Evolutionary conservation across 2,888 invertebrate genomes (phyloP), one percentile per base, ranked within the genome.

Genomic region (Colletes collaris): DNA sequence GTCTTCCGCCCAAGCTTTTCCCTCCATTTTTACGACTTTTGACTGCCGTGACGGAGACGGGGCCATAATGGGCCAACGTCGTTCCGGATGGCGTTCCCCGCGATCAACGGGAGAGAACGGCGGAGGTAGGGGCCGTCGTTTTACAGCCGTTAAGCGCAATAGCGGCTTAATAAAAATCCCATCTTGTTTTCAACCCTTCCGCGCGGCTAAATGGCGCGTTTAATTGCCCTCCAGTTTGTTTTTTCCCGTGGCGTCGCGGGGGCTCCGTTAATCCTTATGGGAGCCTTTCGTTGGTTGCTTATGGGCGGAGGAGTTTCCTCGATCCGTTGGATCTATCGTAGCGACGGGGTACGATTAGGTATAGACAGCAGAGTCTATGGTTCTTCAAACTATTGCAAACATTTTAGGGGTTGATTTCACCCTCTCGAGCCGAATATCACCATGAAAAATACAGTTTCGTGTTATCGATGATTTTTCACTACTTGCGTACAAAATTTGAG

Each of bases 91-190:
- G 75, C 58, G 63, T 76, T 81, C 76, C 56, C 40, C 85, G 81
- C 77, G 73, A 81, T 78, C 83, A 52, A 50, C 74, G 53, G 50
- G 66, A 64, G 64, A 66, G 62, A 75, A 59, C 64, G 55, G 58
- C 46, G 27, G 65, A 52, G 52, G 75, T 74, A 84, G 83, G 78
- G 78, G 76, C 78, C 78, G 87, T 90, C 91, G 88, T 92, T 93
- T 92, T 90, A 92, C 91, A 93, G 93, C 89, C 92, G 89, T 92
- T 93, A 91, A 91, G 87, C 90, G 90, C 91, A 91, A 92, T 90
- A 91, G 89, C 89, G 84, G 87, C 70, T 89, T 89, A 92, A 93
- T 93, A 92, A 93, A 92, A 93, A 91, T 89, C 91, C 90, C 89
- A 92, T 92, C 92, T 91, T 91, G 91, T 90, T 91, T 90, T 91